Base-by-base conservation (phyloP, 2,797 vertebrate species). In the Amblyraja radiata region DNA sequence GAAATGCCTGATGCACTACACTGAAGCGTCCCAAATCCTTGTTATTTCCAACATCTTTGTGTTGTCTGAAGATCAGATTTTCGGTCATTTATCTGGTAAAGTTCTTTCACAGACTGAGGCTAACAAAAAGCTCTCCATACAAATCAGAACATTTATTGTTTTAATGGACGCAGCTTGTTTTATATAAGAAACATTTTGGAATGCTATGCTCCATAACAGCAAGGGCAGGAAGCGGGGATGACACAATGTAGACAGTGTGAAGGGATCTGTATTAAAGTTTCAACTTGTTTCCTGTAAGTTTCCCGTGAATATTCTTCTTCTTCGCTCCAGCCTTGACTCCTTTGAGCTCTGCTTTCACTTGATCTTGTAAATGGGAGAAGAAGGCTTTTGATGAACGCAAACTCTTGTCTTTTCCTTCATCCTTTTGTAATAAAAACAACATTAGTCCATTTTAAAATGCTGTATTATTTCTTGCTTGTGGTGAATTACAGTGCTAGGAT, bases 281-380 rank as follows among this genome's bases (percentile, higher is more conserved):
- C 28, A 99, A 97, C 95, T 98, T 99, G 94, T 96, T 97, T 95
- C 94, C 97, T 94, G 98, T 99, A 81, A 98, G 54, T n/a, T 96
- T 94, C 93, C 96, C 97, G 71, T 94, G 95, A 93, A 97, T 97
- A 32, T 68, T 63, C 95, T 98, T 98, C 93, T 97, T 97, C 95
- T 97, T 98, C 95, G 96, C 95, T 93, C 94, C 94, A 93, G 96
- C 95, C 93, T 97, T 98, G n/a, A 95, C 95, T 65, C 97, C 96
- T 95, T 96, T 98, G 94, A 99, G 97, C 95, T 99, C 97, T 95
- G 97, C 97, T 96, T 97, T 98, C 9, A 99, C 98, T 96, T 99
- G 98, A 95, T 99, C 98, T 96, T 99, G 98, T 90, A 99, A 96
- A 94, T 99, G 97, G 88, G 98, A 98, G 95, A 99, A 99, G 97